phyloP scores from a whole-genome alignment of 1,140 invertebrate genomes.

The Drosophila truncata region DNA sequence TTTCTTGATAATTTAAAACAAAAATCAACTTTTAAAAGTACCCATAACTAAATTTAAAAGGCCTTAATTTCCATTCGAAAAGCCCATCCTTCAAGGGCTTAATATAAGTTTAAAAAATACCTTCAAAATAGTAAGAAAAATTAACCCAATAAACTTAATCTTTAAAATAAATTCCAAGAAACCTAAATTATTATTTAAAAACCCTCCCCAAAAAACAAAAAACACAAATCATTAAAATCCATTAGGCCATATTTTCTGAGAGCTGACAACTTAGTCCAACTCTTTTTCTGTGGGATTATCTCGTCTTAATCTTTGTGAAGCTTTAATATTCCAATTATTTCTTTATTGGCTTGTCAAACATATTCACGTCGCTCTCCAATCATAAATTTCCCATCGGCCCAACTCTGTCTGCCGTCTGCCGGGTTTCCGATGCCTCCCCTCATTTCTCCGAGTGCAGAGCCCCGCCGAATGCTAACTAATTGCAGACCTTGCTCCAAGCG shows the following conservation, averaged over 20 bases:
- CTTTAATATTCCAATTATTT: conserved; percentile 31
- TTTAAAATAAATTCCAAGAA: too few relatives aligned
- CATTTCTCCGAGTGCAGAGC: conserved; percentile 33
- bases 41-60: too few relatives aligned
- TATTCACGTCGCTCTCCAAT: conserved; percentile 31
- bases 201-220: too few relatives aligned
- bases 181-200: too few relatives aligned
- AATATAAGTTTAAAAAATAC: too few relatives aligned
- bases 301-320: conserved; percentile 22
- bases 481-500: conserved; percentile 41
- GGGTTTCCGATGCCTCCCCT: neutral
- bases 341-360: conserved; percentile 26
- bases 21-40: too few relatives aligned
- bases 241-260: conserved; percentile 20
- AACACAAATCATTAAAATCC: conserved; percentile 30
- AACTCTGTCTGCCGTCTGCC: neutral
- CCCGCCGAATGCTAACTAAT: conserved; percentile 18
- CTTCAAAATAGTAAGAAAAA: too few relatives aligned
- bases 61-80: too few relatives aligned
- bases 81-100: too few relatives aligned
- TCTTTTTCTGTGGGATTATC: conserved; percentile 20
- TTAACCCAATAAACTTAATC: too few relatives aligned
- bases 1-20: too few relatives aligned
- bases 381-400: conserved; percentile 26
- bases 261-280: conserved; percentile 19